Conservation (phyloP, 92 coral and sea anemone species). For the Phenganax subtilis region DNA sequence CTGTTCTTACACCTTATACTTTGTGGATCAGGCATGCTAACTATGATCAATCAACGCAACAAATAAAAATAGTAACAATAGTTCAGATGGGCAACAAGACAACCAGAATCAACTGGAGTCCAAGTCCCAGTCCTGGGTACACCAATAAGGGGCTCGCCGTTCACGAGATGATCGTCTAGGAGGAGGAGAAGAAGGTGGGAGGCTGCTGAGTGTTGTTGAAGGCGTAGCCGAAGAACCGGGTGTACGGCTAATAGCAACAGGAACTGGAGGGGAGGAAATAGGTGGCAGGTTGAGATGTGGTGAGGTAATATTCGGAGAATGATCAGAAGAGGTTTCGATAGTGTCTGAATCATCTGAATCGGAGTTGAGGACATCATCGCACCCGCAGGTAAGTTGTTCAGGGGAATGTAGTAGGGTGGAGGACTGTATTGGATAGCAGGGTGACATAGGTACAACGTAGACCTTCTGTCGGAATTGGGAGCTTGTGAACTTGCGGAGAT, state of each 20-base stretch:
- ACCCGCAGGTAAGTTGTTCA: background rate
- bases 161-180: background rate
- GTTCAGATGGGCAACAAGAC: background rate
- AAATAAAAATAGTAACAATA: background rate
- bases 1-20: too few species aligned
- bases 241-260: background rate
- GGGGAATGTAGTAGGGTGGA: background rate
- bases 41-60: background rate
- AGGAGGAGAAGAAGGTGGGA: background rate
- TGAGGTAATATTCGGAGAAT: too few species aligned
- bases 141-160: background rate
- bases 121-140: too few species aligned
- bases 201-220: background rate
- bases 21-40: too few species aligned
- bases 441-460: constrained; percentile 21
- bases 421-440: constrained; percentile 35
- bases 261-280: background rate
- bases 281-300: background rate
- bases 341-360: too few species aligned
- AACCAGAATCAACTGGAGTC: background rate
- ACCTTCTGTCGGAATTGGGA: constrained; percentile 49
- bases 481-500: constrained; percentile 43
- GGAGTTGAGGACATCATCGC: too few species aligned
- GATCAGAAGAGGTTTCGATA: too few species aligned
- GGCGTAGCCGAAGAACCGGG: background rate